Percentiles rank a stretch among this genome's conserved stretches.
Evolutionary conservation across 2,888 invertebrate species (phyloP).

Genomic region (Doris montereyensis): DNA sequence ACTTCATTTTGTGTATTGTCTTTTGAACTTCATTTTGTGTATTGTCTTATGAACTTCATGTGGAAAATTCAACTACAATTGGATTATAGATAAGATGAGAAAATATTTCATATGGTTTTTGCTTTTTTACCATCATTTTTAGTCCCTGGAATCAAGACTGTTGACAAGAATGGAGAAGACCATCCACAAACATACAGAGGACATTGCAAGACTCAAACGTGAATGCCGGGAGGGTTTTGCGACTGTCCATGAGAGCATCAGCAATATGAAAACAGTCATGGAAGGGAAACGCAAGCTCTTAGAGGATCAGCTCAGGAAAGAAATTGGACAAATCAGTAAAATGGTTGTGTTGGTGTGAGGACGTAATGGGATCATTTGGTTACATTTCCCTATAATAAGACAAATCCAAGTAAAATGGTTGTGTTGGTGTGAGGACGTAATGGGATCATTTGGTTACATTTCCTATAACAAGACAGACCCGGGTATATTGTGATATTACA

Average conservation of each 20-base stretch:
- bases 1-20: too few relatives aligned
- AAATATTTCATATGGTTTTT: too few relatives aligned
- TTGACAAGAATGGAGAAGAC: conserved; percentile 53
- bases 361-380: too few relatives aligned
- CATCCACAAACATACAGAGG: conserved; percentile 59
- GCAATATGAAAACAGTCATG: conserved; percentile 71
- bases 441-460: too few relatives aligned
- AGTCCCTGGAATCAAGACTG: conserved; percentile 55
- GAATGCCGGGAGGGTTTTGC: conserved; percentile 70
- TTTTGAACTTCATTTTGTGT: too few relatives aligned
- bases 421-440: too few relatives aligned
- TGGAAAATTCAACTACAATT: background rate
- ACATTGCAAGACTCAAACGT: conserved; percentile 64
- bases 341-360: conserved; percentile 72
- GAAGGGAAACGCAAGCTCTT: conserved; percentile 70
- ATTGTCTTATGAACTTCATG: too few relatives aligned
- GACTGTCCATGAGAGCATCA: conserved; percentile 71
- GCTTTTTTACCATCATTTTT: conserved; percentile 51
- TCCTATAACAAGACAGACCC: conserved; percentile 69
- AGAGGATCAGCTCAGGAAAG: conserved; percentile 71
- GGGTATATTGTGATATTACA: too few relatives aligned
- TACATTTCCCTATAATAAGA: too few relatives aligned
- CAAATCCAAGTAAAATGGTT: conserved; percentile 72
- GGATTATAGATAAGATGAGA: too few relatives aligned
- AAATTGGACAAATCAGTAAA: conserved; percentile 71